Conservation (phyloP, 2,888 invertebrate species). For the Trisateles emortualis region DNA sequence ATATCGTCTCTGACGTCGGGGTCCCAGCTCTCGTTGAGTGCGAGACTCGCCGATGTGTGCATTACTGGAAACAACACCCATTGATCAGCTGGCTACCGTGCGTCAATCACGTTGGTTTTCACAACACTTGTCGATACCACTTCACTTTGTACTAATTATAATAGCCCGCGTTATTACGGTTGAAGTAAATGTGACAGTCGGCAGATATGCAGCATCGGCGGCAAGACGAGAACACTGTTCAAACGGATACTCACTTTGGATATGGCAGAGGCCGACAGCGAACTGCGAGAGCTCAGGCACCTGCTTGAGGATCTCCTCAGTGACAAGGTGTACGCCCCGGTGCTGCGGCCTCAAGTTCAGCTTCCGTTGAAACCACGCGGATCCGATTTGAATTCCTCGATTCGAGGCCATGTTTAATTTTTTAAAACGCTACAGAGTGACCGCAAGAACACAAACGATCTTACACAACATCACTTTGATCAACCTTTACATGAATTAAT, state of each 20-base stretch:
- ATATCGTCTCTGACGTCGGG: conserved; percentile 98
- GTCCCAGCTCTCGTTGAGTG: conserved; percentile 99
- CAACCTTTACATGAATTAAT: conserved; percentile 85
- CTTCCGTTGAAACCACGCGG: conserved; percentile 99
- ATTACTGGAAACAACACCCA: conserved; percentile 91
- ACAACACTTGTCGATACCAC: conserved; percentile 40
- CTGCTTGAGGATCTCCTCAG: conserved; percentile 98
- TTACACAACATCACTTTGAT: conserved; percentile 87
- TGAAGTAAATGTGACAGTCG: conserved; percentile 64
- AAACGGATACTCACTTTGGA: conserved; percentile 94
- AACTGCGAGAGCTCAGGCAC: conserved; percentile 98
- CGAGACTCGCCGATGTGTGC: conserved; percentile 99
- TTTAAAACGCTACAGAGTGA: conserved; percentile 85
- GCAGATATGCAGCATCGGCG: conserved; percentile 75
- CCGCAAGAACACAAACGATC: conserved; percentile 84
- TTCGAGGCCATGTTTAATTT: conserved; percentile 94
- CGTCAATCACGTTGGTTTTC: conserved; percentile 30
- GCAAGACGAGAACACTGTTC: conserved; percentile 62
- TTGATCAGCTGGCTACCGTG: conserved; percentile 66
- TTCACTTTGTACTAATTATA: conserved; percentile 43
- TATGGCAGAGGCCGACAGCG: conserved; percentile 97
- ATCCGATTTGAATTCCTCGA: conserved; percentile 97
- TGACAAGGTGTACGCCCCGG: conserved; percentile 98
- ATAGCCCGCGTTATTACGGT: conserved; percentile 55
- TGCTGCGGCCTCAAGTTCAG: conserved; percentile 98